These are phyloP conservation scores for Ormia ochracea DNA, from an alignment of 2,888 invertebrate genomes.

Conservation along the genomic window DNA sequence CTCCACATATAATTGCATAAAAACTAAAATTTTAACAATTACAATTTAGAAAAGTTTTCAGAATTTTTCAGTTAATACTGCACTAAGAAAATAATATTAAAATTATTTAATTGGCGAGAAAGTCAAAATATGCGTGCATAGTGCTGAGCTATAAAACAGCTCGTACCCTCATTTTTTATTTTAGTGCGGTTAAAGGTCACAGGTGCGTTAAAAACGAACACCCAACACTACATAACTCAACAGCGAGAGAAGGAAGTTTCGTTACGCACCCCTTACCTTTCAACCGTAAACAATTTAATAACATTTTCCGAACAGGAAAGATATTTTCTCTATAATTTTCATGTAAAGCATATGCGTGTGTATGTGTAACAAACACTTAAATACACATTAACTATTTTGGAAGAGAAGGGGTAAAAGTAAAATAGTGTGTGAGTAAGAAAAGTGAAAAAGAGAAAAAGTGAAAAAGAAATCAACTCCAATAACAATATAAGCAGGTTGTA, in stretches of 20 bases:
- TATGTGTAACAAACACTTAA: neutral
- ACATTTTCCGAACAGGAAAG: constrained; percentile 53
- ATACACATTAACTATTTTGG: neutral
- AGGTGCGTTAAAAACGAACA: constrained; percentile 35
- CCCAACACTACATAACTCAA: neutral
- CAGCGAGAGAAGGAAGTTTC: constrained; percentile 42
- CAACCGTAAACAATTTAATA: constrained; percentile 61
- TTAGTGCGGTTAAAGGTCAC: constrained; percentile 19
- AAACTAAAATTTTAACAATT: no score
- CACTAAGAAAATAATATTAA: no score
- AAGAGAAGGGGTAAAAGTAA: neutral
- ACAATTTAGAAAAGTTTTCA: no score
- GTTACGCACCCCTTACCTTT: constrained; percentile 48
- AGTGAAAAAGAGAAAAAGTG: neutral
- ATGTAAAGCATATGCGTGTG: neutral
- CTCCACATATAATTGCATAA: no score
- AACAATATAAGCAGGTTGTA: constrained; percentile 15
- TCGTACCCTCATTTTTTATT: neutral
- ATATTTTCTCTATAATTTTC: neutral
- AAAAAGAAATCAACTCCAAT: constrained; percentile 48
- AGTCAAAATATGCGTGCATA: neutral
- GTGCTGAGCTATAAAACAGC: no score
- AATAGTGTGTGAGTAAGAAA: neutral
- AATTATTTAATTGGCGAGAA: no score
- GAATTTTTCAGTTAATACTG: no score